phyloP scores from a whole-genome alignment of 2,888 invertebrate genomes.

The Mayetiola destructor region DNA sequence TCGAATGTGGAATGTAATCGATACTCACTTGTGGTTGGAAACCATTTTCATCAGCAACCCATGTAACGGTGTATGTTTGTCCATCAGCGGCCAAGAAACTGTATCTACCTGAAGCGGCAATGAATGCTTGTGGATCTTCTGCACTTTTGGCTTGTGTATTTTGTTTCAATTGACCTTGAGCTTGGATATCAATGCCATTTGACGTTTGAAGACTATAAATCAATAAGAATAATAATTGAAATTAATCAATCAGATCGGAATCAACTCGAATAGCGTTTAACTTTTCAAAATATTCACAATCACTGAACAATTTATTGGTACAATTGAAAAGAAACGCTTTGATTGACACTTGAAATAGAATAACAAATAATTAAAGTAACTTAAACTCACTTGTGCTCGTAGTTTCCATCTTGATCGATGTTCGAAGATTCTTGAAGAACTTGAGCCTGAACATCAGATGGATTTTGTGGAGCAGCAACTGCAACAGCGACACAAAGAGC shows the following conservation, averaged over 20 bases:
- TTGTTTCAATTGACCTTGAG: slow-evolving; percentile 34
- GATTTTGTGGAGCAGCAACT: slow-evolving; percentile 25
- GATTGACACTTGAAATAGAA: neutral
- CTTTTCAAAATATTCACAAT: too few relatives aligned
- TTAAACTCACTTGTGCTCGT: neutral
- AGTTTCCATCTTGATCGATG: neutral
- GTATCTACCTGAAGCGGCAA: slow-evolving; percentile 35
- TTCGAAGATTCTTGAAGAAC: neutral
- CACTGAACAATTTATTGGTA: neutral
- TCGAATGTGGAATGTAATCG: too few relatives aligned
- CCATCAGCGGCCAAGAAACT: slow-evolving; percentile 38
- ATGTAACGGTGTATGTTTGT: slow-evolving; percentile 34
- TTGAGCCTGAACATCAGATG: neutral
- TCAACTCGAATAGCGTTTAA: too few relatives aligned
- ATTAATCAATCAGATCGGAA: too few relatives aligned
- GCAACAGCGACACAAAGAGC: slow-evolving; percentile 26
- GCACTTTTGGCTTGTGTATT: slow-evolving; percentile 34
- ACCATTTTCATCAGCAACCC: slow-evolving; percentile 40
- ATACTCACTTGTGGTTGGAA: slow-evolving; percentile 38
- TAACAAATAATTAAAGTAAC: too few relatives aligned
- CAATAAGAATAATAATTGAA: slow-evolving; percentile 26
- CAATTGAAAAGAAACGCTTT: neutral
- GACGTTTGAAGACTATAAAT: slow-evolving; percentile 35
- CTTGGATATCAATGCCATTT: slow-evolving; percentile 34
- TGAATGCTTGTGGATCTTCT: slow-evolving; percentile 20